A percentile compares a stretch with the other conserved stretches of the same genome.
Evolutionary conservation across 2,797 vertebrate species (phyloP).

Genomic region (Lophius americanus): DNA sequence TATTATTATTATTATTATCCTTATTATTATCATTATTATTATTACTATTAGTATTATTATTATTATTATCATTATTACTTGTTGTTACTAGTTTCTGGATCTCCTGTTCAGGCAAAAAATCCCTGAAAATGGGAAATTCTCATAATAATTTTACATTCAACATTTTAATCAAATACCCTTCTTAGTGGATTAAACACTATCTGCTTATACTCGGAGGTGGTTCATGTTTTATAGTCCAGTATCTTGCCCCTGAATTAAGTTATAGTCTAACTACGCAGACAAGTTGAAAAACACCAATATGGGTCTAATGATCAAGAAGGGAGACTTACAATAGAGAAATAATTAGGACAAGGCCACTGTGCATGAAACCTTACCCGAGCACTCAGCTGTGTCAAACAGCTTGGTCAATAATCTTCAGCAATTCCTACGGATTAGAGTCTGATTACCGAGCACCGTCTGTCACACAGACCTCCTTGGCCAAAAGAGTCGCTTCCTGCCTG

Average conservation of each 20-base stretch:
- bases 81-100: too few species aligned
- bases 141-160: neutral
- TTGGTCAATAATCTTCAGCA: slow-evolving; percentile 82
- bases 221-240: slow-evolving; percentile 2
- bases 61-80: too few species aligned
- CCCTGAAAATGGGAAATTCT: neutral
- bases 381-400: slow-evolving; percentile 81
- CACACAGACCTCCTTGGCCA: slow-evolving; percentile 67
- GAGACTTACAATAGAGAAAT: slow-evolving; percentile 62
- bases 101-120: slow-evolving; percentile 2
- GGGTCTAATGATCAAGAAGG: slow-evolving; percentile 48
- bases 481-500: slow-evolving; percentile 59
- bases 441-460: slow-evolving; percentile 79
- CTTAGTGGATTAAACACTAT: slow-evolving; percentile 10
- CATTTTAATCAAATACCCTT: neutral
- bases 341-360: slow-evolving; percentile 68
- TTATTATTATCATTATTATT: too few species aligned
- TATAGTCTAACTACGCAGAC: slow-evolving; percentile 6
- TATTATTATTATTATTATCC: too few species aligned
- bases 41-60: too few species aligned
- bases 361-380: slow-evolving; percentile 65
- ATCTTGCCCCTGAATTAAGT: slow-evolving; percentile 15
- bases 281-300: slow-evolving; percentile 25
- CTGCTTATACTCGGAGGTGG: slow-evolving; percentile 1
- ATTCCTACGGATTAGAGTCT: slow-evolving; percentile 82